Conservation (phyloP, 2,888 invertebrate genomes). For the Holacanthella duospinosa region DNA sequence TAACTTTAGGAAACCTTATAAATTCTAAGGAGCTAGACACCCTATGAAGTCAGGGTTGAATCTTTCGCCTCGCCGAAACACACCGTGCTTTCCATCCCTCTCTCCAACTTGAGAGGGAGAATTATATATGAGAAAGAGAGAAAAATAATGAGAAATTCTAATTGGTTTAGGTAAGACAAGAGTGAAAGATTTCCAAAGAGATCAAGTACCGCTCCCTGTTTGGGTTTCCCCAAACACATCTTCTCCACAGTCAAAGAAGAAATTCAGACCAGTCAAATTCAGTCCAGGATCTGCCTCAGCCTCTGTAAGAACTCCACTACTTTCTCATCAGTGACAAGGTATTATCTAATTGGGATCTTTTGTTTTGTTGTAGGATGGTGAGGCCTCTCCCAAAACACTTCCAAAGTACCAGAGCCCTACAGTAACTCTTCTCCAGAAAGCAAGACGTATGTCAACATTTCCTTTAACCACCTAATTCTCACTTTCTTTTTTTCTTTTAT, state of each 20-base stretch:
- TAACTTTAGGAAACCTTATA: too few relatives aligned
- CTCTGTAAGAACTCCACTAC: conserved; percentile 1
- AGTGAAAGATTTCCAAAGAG: neutral
- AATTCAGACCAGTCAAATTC: neutral
- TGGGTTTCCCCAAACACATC: neutral
- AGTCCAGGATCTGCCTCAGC: neutral
- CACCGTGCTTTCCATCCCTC: too few relatives aligned
- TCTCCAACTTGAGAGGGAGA: too few relatives aligned
- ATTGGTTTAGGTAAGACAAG: too few relatives aligned
- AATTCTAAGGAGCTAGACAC: too few relatives aligned
- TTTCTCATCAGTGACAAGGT: neutral
- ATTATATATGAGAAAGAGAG: too few relatives aligned
- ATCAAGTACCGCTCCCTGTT: neutral
- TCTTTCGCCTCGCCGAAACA: too few relatives aligned
- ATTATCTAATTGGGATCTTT: neutral
- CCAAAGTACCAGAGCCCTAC: conserved; percentile 77
- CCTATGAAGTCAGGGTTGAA: too few relatives aligned
- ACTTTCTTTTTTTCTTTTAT: conserved; percentile 39
- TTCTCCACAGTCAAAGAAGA: neutral
- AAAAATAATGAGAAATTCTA: too few relatives aligned
- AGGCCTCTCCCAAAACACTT: conserved; percentile 40
- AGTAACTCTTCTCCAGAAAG: conserved; percentile 74
- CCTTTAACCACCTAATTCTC: neutral
- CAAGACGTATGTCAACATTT: conserved; percentile 56
- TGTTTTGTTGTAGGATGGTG: neutral